Base-by-base conservation (phyloP, 2,113 vertebrate genomes). In the Pica pica region DNA sequence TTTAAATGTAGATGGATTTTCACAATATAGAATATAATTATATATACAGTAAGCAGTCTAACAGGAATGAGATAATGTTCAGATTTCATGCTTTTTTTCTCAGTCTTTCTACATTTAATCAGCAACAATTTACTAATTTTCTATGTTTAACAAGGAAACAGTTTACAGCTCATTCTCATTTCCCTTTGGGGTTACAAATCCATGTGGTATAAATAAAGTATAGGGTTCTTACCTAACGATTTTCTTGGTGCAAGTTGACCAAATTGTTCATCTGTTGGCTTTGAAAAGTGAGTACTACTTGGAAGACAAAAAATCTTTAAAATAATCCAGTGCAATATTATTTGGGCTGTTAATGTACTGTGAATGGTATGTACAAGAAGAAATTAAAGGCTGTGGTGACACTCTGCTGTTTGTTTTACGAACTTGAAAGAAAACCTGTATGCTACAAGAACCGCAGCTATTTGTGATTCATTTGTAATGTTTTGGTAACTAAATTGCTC, bases 91-190 rank as follows among this genome's bases (percentile, higher is more conserved):
- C 22, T 35, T 85, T 78, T 82, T 28, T 28, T 1, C 7, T 78
- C 93, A 83, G 24, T 96, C 97, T 98, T 98, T 98, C 97, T 97
- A 97, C 95, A 97, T 80, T 91, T 98, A 98, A 87, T 97, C 97
- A 97, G 77, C 89, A 95, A 97, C 13, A 21, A 94, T 60, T 95
- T 94, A 94, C 91, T 97, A 90, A 96, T 96, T 96, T 97, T 96
- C 86, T 95, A 22, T 63, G 78, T 94, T 95, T 95, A 90, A 92
- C 77, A 35, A 89, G 19, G 86, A 73, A 78, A 89, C 69, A 14
- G 89, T 96, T 88, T 93, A 93, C 96, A 97, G 96, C 80, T 94
- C 85, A 5, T 84, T 84, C 65, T 83, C 75, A 15, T 91, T 80
- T 91, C 93, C 85, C 92, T 28, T 35, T 44, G 83, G 94, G 94